Base-by-base conservation (phyloP, 2,888 invertebrate genomes). In the Lymantria dispar region DNA sequence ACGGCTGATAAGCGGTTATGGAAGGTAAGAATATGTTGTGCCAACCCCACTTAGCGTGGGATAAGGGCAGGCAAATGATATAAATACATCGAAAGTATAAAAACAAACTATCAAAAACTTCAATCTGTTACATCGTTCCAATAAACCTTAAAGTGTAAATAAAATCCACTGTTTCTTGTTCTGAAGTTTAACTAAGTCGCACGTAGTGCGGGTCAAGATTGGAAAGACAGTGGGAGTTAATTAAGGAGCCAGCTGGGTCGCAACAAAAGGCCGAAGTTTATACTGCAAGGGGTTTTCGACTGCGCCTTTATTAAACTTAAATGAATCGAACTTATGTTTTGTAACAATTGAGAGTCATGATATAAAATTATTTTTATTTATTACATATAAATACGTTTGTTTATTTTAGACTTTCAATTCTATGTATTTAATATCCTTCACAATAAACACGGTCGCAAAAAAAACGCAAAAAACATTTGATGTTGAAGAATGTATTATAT, bases 261-360 rank as follows among this genome's bases (percentile, higher is more conserved):
- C 52, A 68, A 74, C 74, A 73, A 65, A 62, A 66, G 68, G 59
- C 49, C 50, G 14, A 62, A 68, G 68, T 71, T 72, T 71, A 71
- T 65, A 64, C 63, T 65, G 61, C 64, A 60, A 62, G 59, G 48
- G 66, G 54, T 62, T 66, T 60, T 45, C 53, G 63, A 62, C 12
- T 63, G 67, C 56, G 63, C 64, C 75, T 70, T 70, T 74, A 76
- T 72, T 76, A 70, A 75, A 70, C 63, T 70, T 69, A 72, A 76
- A 76, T 71, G 68, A 69, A 72, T 62, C 64, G 52, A 54, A 43
- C 39, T 52, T 51, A 48, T 64, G 58, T 63, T 65, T 59, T 50
- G 41, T 47, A 42, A 58, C 50, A 59, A 63, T 59, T 66, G 52
- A 43, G 53, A 15, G 8, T 36, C 11, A 11, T 36, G 36, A 5